Percentiles rank a stretch among this genome's conserved stretches.
phyloP scores from a whole-genome alignment of 2,797 vertebrate species.

The Helostoma temminkii region DNA sequence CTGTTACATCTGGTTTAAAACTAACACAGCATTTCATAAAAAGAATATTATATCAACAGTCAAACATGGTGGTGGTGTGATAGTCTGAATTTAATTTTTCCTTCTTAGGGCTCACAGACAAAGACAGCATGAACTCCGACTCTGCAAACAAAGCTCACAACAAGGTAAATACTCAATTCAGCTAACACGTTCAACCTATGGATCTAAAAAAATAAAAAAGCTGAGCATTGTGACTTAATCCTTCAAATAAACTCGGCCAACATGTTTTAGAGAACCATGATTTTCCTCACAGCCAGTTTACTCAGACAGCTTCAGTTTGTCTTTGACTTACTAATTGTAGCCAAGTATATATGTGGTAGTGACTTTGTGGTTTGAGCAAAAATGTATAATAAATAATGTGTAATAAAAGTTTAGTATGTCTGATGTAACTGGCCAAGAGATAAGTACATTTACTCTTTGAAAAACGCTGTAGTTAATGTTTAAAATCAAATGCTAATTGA shows the following conservation, averaged over 20 bases:
- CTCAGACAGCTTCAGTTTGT: slow-evolving; percentile 2
- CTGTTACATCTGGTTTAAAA: too few species aligned
- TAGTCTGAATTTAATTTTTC: slow-evolving; percentile 21
- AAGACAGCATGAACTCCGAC: slow-evolving; percentile 91
- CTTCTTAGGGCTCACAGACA: slow-evolving; percentile 92
- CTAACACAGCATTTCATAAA: too few species aligned
- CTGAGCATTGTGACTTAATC: slow-evolving; percentile 14
- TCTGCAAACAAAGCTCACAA: slow-evolving; percentile 88
- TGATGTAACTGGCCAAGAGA: background rate
- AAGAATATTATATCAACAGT: too few species aligned
- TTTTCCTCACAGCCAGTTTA: slow-evolving; percentile 5
- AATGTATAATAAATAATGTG: too few species aligned
- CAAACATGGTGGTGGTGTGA: too few species aligned
- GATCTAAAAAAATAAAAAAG: background rate
- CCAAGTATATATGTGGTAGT: background rate
- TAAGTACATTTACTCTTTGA: too few species aligned
- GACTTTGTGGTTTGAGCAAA: background rate
- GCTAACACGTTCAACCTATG: background rate
- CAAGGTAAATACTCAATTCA: slow-evolving; percentile 85
- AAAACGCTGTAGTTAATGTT: background rate
- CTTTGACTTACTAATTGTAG: background rate
- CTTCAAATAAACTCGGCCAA: slow-evolving; percentile 20
- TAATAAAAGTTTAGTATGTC: background rate
- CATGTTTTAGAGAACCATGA: too few species aligned
- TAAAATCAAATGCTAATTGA: background rate